Conservation (phyloP, 2,113 vertebrate genomes). For the Cephalopterus ornatus region DNA sequence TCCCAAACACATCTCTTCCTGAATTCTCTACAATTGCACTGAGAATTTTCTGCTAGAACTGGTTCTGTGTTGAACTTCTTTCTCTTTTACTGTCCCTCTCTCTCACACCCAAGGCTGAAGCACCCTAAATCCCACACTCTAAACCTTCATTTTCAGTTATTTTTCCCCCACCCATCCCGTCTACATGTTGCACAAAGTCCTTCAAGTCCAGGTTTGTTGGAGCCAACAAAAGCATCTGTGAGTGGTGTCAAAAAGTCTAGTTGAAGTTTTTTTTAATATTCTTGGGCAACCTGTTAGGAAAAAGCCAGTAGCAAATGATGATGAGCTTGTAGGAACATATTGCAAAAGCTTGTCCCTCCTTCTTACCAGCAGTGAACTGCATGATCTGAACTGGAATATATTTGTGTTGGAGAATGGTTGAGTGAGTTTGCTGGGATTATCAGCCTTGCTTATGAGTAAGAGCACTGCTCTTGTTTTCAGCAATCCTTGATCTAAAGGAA, state of each 20-base stretch:
- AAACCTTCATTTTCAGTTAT: neutral
- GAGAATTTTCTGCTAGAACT: neutral
- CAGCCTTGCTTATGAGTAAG: slow-evolving; percentile 11
- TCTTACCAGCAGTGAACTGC: neutral
- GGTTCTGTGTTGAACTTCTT: neutral
- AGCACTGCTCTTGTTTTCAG: slow-evolving; percentile 26
- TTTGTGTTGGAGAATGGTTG: neutral
- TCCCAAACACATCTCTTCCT: neutral
- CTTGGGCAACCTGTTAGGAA: neutral
- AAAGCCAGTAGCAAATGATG: neutral
- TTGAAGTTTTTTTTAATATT: neutral
- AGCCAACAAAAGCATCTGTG: neutral
- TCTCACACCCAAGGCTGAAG: neutral
- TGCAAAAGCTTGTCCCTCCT: slow-evolving; percentile 12
- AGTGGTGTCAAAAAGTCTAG: neutral
- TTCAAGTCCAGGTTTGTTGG: neutral
- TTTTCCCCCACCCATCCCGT: neutral
- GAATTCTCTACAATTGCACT: neutral
- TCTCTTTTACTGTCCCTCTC: neutral
- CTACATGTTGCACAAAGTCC: neutral
- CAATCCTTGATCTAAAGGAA: neutral
- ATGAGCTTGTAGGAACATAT: neutral
- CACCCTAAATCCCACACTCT: neutral
- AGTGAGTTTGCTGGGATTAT: neutral
- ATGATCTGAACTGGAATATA: neutral